Evolutionary conservation across 2,113 vertebrate genomes (phyloP).

Genomic region (Saimiri boliviensis): DNA sequence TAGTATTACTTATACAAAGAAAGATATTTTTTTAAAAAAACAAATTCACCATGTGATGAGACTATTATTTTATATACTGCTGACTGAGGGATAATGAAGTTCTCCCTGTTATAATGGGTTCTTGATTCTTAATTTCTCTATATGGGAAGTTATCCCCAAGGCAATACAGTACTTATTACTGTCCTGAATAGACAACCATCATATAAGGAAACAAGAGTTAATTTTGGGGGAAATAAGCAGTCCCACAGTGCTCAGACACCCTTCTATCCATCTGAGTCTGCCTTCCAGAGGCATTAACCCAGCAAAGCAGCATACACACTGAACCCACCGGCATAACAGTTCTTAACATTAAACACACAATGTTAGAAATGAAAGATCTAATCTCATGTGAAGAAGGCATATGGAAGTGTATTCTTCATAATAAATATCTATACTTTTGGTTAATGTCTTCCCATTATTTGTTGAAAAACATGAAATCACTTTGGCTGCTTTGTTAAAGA

Average conservation of each 20-base stretch:
- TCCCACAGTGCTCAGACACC: background rate
- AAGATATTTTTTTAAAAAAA: background rate
- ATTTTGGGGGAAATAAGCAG: background rate
- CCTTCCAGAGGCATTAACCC: background rate
- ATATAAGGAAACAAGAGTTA: background rate
- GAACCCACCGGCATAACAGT: rapidly evolving
- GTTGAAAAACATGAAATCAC: background rate
- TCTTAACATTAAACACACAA: background rate
- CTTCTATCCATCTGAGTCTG: background rate
- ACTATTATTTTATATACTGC: background rate
- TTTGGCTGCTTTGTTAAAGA: background rate
- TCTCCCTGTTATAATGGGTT: background rate
- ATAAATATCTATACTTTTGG: background rate
- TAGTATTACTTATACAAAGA: background rate
- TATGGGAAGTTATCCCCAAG: background rate
- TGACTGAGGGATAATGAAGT: background rate
- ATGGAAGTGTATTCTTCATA: background rate
- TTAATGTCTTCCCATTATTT: background rate
- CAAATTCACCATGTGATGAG: background rate
- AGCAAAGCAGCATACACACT: background rate
- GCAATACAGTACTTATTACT: background rate
- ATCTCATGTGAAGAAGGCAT: background rate
- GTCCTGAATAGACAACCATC: background rate
- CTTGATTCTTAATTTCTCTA: conserved; percentile 10
- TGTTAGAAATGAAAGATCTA: background rate